Evolutionary conservation across 2,797 vertebrate genomes (phyloP).

Genomic region (Acrossocheilus wenchowensis): DNA sequence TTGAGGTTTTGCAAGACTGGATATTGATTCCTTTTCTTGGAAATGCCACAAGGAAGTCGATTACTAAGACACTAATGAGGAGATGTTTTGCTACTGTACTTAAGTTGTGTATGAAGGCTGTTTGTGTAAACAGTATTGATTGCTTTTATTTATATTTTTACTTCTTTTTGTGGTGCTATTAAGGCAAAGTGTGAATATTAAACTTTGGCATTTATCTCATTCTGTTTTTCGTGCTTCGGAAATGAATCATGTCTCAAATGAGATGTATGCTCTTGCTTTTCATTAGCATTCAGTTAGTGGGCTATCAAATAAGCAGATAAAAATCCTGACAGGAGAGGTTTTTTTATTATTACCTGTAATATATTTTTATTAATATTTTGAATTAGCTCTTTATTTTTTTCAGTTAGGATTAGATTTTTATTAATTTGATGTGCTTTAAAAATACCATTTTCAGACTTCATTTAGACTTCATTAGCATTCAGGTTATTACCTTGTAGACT

Average conservation of each 20-base stretch:
- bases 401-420: too few relatives aligned
- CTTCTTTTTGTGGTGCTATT: neutral
- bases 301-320: neutral
- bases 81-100: neutral
- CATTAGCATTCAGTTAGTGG: neutral
- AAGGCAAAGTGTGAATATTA: neutral
- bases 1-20: neutral
- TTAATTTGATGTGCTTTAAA: too few relatives aligned
- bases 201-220: neutral
- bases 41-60: neutral
- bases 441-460: neutral
- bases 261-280: neutral
- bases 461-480: neutral
- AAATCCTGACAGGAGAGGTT: neutral
- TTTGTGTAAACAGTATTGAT: constrained; percentile 5
- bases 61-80: constrained; percentile 26
- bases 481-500: neutral
- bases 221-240: neutral
- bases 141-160: neutral
- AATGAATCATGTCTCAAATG: neutral
- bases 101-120: neutral
- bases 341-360: neutral
- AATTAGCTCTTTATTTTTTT: neutral
- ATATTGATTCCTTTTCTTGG: constrained; percentile 20
- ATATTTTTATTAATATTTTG: neutral